Conservation (phyloP, 1,140 invertebrate genomes). For the Dufourea novaeangliae region DNA sequence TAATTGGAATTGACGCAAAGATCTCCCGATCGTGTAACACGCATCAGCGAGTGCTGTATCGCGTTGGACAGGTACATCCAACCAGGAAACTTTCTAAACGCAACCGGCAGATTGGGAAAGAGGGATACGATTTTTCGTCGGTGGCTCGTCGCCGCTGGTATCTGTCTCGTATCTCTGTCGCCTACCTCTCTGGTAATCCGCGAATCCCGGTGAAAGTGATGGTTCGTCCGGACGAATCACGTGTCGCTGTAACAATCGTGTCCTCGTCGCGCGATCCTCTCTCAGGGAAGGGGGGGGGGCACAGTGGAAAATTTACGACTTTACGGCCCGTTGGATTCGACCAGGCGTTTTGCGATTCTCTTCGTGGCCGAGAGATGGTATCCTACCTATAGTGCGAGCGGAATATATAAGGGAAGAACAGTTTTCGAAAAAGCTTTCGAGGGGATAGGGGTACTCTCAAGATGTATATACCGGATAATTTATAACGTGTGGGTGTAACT, state of each 20-base stretch:
- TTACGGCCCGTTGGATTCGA: no score
- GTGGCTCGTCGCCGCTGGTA: background rate
- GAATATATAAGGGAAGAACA: no score
- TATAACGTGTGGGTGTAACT: background rate
- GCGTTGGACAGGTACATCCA: conserved; percentile 29
- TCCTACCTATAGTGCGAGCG: no score
- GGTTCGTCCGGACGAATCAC: background rate
- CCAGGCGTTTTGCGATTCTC: no score
- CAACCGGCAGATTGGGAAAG: background rate
- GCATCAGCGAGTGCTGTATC: background rate
- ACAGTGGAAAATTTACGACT: conserved; percentile 30
- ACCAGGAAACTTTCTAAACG: conserved; percentile 34
- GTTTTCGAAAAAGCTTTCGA: no score
- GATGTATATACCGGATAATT: background rate
- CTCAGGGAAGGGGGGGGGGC: no score
- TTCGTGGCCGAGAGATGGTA: no score
- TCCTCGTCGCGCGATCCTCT: conserved; percentile 3
- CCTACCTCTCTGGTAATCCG: background rate
- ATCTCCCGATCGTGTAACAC: background rate
- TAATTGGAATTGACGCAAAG: background rate
- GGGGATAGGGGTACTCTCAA: no score
- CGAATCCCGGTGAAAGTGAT: conserved; percentile 36
- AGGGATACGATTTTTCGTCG: conserved; percentile 25
- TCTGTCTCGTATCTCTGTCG: background rate
- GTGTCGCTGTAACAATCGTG: conserved; percentile 2